Conservation (phyloP, 1,140 invertebrate species). For the Tetranychus cinnabarinus region DNA sequence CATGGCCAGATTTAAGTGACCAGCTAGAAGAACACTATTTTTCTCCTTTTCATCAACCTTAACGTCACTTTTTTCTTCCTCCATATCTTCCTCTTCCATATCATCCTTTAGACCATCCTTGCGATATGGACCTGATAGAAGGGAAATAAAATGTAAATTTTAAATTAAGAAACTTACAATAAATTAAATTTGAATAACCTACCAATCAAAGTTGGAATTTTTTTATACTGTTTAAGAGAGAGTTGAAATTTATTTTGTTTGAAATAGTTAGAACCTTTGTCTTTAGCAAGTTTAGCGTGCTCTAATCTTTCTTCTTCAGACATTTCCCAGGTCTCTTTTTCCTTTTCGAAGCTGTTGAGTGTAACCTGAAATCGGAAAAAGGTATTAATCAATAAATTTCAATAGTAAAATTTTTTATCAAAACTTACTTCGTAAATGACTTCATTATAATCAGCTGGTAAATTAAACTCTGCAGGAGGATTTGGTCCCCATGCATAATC, state of each 20-base stretch:
- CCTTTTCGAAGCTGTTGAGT: constrained; percentile 28
- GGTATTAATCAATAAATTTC: constrained; percentile 18
- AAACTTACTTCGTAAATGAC: constrained; percentile 46
- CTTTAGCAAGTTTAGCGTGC: constrained; percentile 55
- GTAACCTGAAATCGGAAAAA: too few species aligned
- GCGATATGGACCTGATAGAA: too few species aligned
- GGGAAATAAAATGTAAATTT: background rate
- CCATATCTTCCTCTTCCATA: background rate
- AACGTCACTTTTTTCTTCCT: background rate
- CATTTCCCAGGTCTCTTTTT: constrained; percentile 54
- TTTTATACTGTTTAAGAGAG: constrained; percentile 71
- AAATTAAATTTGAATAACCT: background rate
- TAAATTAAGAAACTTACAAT: background rate
- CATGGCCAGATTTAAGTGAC: constrained; percentile 58
- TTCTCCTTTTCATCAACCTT: background rate
- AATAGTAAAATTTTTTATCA: constrained; percentile 27
- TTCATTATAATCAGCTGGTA: constrained; percentile 35
- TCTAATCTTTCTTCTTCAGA: constrained; percentile 49
- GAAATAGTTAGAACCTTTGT: constrained; percentile 75
- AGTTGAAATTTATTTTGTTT: constrained; percentile 31
- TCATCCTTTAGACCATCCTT: background rate
- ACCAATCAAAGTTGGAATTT: constrained; percentile 28
- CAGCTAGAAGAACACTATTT: constrained; percentile 33
- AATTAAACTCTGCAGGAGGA: constrained; percentile 41
- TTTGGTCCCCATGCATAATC: constrained; percentile 53